Conservation (phyloP, 2,888 invertebrate species). For the Lepidonotus clava region DNA sequence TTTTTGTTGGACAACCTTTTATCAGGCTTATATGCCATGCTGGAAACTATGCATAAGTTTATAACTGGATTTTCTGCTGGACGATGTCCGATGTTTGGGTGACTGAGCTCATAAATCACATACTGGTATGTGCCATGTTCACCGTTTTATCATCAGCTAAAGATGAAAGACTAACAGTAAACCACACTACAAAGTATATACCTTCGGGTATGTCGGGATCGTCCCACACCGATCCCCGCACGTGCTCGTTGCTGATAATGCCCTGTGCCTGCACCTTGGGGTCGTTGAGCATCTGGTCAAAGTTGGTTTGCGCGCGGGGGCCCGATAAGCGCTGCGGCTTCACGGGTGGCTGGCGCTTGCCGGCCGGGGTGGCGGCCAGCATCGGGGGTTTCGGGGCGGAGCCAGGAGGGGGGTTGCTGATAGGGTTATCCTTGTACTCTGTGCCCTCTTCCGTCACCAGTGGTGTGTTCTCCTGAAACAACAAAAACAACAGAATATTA, state of each 20-base stretch:
- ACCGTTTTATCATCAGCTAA: too few relatives aligned
- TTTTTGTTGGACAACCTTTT: too few relatives aligned
- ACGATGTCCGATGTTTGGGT: too few relatives aligned
- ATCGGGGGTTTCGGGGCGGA: slow-evolving; percentile 2
- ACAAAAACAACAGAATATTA: too few relatives aligned
- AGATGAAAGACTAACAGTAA: too few relatives aligned
- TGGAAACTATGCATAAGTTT: too few relatives aligned
- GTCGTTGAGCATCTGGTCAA: slow-evolving; percentile 46
- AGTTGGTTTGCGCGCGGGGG: not conserved
- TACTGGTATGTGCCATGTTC: too few relatives aligned
- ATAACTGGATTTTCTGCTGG: too few relatives aligned
- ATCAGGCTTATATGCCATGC: too few relatives aligned
- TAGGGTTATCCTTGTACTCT: slow-evolving; percentile 1
- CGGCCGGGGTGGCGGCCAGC: not conserved
- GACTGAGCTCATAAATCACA: too few relatives aligned
- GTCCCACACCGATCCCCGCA: slow-evolving; percentile 58
- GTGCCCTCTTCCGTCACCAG: slow-evolving; percentile 23
- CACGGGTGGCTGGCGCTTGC: slow-evolving; percentile 2
- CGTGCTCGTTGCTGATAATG: slow-evolving; percentile 48
- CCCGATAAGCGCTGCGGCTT: slow-evolving; percentile 19
- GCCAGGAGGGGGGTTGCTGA: not conserved
- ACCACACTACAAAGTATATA: too few relatives aligned
- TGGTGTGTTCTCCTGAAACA: slow-evolving; percentile 2
- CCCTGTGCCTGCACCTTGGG: slow-evolving; percentile 50
- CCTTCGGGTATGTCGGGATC: slow-evolving; percentile 60